Percentiles rank a stretch among this genome's conserved stretches.
These are phyloP conservation scores for Drosophila ambigua DNA, from an alignment of 1,140 invertebrate genomes.

Conservation along the genomic window DNA sequence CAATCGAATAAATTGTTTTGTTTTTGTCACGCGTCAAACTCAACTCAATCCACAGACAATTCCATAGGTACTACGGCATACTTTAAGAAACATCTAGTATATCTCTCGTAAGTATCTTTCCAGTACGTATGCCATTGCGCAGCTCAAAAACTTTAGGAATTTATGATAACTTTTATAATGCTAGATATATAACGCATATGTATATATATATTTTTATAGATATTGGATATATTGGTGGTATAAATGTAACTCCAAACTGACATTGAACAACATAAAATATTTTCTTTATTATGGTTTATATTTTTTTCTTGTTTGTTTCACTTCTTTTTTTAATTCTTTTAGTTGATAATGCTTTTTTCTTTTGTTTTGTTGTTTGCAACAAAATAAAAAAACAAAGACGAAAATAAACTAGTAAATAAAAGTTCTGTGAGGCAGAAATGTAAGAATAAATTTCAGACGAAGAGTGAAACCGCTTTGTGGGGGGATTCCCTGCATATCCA, in stretches of 20 bases:
- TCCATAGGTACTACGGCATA: slow-evolving; percentile 50
- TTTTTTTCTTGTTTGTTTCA: slow-evolving; percentile 31
- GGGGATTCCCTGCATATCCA: no score
- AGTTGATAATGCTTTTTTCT: slow-evolving; percentile 34
- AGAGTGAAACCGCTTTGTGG: no score
- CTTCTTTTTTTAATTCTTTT: slow-evolving; percentile 41
- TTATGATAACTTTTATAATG: slow-evolving; percentile 42
- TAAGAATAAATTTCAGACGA: slow-evolving; percentile 27
- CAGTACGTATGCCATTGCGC: slow-evolving; percentile 56
- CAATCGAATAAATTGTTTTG: slow-evolving; percentile 68
- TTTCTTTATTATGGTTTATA: slow-evolving; percentile 67
- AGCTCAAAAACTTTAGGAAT: slow-evolving; percentile 70
- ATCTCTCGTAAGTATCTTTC: slow-evolving; percentile 8
- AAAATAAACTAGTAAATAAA: slow-evolving; percentile 55
- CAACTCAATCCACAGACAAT: slow-evolving; percentile 56
- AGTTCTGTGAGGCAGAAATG: slow-evolving; percentile 44
- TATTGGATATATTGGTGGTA: slow-evolving; percentile 56
- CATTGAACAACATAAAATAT: slow-evolving; percentile 84
- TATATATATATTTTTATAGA: slow-evolving; percentile 61
- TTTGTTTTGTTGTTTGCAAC: slow-evolving; percentile 53
- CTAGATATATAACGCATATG: slow-evolving; percentile 76
- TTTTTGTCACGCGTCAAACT: slow-evolving; percentile 76
- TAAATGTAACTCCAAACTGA: slow-evolving; percentile 83
- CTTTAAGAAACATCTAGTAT: slow-evolving; percentile 18
- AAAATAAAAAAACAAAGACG: slow-evolving; percentile 59